Evolutionary conservation across 2,113 vertebrate genomes (phyloP), one percentile per base, ranked within the genome.

Genomic region (Tor tambroides): DNA sequence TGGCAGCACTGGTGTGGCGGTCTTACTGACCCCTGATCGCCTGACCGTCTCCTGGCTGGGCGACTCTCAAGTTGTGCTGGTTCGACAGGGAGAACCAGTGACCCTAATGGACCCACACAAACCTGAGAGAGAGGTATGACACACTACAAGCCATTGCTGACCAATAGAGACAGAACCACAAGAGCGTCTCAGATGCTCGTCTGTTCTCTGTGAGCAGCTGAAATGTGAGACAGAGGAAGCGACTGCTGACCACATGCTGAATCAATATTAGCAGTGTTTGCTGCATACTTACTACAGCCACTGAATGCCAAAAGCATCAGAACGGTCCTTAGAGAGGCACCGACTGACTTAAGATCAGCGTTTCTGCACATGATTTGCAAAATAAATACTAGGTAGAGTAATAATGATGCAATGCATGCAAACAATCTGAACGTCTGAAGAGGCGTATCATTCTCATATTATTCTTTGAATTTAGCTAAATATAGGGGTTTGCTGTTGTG

Each of bases 21-120:
- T 94, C 0, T 90, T 99, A 89, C 92, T 99, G 43, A 92, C 94
- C 0, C 96, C 94, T 23, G 93, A 90, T 61, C 90, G 92, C 61
- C 91, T 99, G 0, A 95, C 96, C 1, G 89, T 99, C 8, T 95
- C 97, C 7, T 99, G 98, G 98, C 95, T 99, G 0, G 98, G 98
- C 35, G 98, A 99, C 93, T 99, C 97, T 0, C 98, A 99, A 91
- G 96, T 95, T 28, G 91, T 98, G 89, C 93, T 99, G 85, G 97
- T 99, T 89, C 93, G 94, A 86, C 93, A 94, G 41, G 96, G 96
- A 15, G 93, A 93, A 79, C 95, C 92, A 4, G 92, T 98, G 51
- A 95, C 94, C 0, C 93, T 99, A 61, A 98, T 99, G 97, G 96
- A 98, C 38, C 97, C 98, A 10, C 98, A 99, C 91, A 99, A 96